Evolutionary conservation across 2,888 invertebrate genomes (phyloP).

Genomic region (Euplagia quadripunctaria): DNA sequence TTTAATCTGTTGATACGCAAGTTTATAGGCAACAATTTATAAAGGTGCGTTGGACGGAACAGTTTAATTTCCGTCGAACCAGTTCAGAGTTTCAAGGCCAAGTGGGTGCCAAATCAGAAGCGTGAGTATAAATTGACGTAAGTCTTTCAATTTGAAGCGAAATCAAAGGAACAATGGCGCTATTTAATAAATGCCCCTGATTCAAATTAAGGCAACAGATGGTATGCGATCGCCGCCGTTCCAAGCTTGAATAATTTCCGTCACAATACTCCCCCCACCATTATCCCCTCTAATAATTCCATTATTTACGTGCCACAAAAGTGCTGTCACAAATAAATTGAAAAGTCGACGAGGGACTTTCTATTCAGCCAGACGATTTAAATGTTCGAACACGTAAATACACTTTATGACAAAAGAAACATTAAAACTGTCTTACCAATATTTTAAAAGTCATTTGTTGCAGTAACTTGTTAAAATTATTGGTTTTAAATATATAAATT

Average conservation of each 20-base stretch:
- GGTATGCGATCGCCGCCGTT: constrained; percentile 65
- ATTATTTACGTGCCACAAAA: constrained; percentile 62
- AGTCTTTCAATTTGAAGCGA: constrained; percentile 60
- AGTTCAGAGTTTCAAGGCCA: constrained; percentile 24
- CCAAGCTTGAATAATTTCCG: constrained; percentile 71
- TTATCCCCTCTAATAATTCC: constrained; percentile 62
- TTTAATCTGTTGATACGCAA: constrained; percentile 20
- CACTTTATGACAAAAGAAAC: constrained; percentile 50
- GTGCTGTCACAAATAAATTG: constrained; percentile 67
- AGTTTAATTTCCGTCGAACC: constrained; percentile 36
- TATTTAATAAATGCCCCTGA: constrained; percentile 74
- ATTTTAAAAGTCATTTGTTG: constrained; percentile 8
- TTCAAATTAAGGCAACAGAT: constrained; percentile 75
- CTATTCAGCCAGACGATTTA: constrained; percentile 41
- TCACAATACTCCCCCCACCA: constrained; percentile 63
- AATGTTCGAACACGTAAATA: constrained; percentile 57
- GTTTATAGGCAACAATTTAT: constrained; percentile 22
- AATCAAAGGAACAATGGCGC: constrained; percentile 69
- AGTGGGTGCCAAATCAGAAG: constrained; percentile 36
- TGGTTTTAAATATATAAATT: no score
- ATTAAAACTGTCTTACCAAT: constrained; percentile 32
- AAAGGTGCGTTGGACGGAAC: constrained; percentile 34
- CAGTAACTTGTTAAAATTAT: no score
- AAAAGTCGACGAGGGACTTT: constrained; percentile 54
- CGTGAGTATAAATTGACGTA: constrained; percentile 39